Evolutionary conservation across 2,113 vertebrate genomes (phyloP), one percentile per base, ranked within the genome.

Genomic region (Microtus oregoni): DNA sequence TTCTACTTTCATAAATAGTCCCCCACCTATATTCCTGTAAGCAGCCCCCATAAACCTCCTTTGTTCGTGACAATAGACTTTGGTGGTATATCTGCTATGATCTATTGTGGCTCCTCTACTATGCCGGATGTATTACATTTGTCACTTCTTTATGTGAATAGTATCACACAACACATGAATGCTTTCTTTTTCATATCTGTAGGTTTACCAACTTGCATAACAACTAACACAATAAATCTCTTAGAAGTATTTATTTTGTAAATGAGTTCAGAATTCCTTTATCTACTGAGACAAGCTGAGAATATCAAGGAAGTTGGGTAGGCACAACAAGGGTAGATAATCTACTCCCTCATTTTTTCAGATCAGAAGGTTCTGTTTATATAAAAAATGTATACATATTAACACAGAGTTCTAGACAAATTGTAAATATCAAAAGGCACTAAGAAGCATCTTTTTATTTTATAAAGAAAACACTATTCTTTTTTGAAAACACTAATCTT

Each of bases 351-450:
- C 72, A n/a, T 14, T 63, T 90, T 68, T 35, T 63, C 89, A 30
- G 5, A 76, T 75, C 41, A 72, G 15, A 65, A 81, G 70, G 58
- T 41, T 93, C 32, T 72, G 3, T 75, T 63, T 41, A 94, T 11
- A 50, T 70, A 7, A 24, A 44, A 11, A 8, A 30, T 72, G 10
- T 22, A 11, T 14, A 30, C 32, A 61, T 22, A 7, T 50, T 61
- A 22, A 50, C 5, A 58, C 38, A 26, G 41, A 52, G 8, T 75
- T 94, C 79, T 86, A 44, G 38, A 92, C 67, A 95, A 89, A 95
- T 22, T 92, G 38, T 97, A 86, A 97, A 94, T 96, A 93, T 35
- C 93, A 97, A 98, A 97, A 73, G 67, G 13, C 0, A 94, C 81
- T 32, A 89, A 90, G 73, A 30, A 7, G 88, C 96, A 1, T 95